Base-by-base conservation (phyloP, 2,797 vertebrate species). In the Syndactyla subalaris region DNA sequence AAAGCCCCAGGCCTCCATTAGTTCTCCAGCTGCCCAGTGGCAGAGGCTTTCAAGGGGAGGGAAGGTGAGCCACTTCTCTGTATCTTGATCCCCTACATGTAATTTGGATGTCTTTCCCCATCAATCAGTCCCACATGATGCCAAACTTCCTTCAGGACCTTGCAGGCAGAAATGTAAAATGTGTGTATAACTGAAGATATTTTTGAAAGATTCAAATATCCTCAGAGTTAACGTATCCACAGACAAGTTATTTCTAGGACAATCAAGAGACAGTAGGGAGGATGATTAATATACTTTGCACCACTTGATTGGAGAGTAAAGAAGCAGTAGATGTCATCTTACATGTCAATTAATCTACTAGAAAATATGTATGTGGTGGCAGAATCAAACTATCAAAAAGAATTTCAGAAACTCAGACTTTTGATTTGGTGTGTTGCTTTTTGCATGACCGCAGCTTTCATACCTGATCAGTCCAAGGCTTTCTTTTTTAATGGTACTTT, bases 121-220 rank as follows among this genome's bases (percentile, higher is more conserved):
- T 41, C n/a, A 38, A 2, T 70, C 38, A 66, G 63, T 63, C 36
- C 6, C 15, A 43, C 14, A 3, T 14, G 29, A 48, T 23, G 9
- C 26, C 45, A 88, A 77, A 77, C 8, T 6, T 67, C 41, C 63
- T 83, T 46, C 0, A 1, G 58, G 68, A 61, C 22, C 29, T 8
- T n/a, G 27, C 65, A 36, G 36, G 26, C 24, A 75, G 52, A 55
- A 78, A 46, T 1, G 8, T 17, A 62, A 30, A 57, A 65, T 14
- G 12, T 0, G 0, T 10, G 10, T 75, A 48, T 24, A 52, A 34
- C 16, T 27, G 39, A 52, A 63, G 70, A n/a, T 27, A 11, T 55
- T 78, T 92, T 70, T 73, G 39, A 59, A n/a, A 81, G 2, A 30
- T 62, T 84, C 61, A 77, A 34, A 72, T 45, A 38, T 80, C 30